A percentile compares a stretch with the other conserved stretches of the same genome.
These are phyloP conservation scores for Sarotherodon lohbergeri DNA, from an alignment of 2,113 vertebrate species.

Conservation along the genomic window DNA sequence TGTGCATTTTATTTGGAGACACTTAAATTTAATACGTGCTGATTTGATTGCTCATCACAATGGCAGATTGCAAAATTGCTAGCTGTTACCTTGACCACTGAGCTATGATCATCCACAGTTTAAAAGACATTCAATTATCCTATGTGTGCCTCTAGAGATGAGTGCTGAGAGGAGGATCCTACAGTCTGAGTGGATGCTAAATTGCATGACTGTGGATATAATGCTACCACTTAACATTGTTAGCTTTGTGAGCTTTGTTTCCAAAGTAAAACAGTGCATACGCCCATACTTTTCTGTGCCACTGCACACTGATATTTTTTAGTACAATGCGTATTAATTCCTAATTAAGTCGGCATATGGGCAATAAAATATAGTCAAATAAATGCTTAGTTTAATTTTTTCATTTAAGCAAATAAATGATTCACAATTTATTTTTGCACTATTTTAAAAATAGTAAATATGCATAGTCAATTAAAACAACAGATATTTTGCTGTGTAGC, in stretches of 20 bases:
- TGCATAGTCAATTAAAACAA: background rate
- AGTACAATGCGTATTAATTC: background rate
- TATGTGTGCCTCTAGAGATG: conserved; percentile 32
- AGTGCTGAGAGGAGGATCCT: conserved; percentile 18
- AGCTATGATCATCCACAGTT: conserved; percentile 64
- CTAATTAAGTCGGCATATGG: background rate
- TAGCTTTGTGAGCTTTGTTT: conserved; percentile 43
- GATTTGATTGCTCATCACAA: conserved; percentile 75
- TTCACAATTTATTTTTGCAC: background rate
- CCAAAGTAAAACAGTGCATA: background rate
- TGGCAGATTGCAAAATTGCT: conserved; percentile 67
- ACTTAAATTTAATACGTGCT: conserved; percentile 65
- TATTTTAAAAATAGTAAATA: background rate
- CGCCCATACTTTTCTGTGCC: background rate
- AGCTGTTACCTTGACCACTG: conserved; percentile 53
- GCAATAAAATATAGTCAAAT: background rate
- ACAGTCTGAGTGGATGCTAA: conserved; percentile 45
- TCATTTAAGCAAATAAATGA: background rate
- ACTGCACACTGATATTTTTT: background rate
- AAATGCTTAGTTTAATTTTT: background rate
- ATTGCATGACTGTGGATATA: conserved; percentile 63
- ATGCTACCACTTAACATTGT: conserved; percentile 58
- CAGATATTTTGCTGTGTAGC: background rate
- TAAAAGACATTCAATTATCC: conserved; percentile 71
- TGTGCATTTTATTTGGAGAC: conserved; percentile 63